Conservation (phyloP, 2,797 vertebrate genomes). For the Luscinia luscinia region DNA sequence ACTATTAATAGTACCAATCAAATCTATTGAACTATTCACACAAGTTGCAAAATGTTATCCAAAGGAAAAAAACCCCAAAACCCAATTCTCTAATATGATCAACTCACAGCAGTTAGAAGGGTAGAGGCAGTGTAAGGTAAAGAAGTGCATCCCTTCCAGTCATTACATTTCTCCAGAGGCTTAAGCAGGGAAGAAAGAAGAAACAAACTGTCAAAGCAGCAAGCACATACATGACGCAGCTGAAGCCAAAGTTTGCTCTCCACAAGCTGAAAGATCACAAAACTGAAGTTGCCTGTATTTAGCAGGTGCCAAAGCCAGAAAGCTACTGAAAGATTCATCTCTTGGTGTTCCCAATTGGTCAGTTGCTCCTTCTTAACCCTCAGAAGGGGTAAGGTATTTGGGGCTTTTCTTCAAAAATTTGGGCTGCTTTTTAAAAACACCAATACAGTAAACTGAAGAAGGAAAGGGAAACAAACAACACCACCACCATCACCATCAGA, state of each 20-base stretch:
- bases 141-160: not conserved
- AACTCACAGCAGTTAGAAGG: constrained; percentile 52
- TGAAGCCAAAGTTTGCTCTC: not conserved
- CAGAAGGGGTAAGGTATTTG: not conserved
- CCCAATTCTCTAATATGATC: not conserved
- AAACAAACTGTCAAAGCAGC: constrained; percentile 32
- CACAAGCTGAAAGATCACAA: not conserved
- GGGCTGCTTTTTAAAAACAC: not conserved
- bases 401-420: not conserved
- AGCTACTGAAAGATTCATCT: not conserved
- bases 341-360: not conserved
- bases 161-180: constrained; percentile 37
- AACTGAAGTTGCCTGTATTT: not conserved
- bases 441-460: not conserved
- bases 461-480: not conserved
- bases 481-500: not conserved
- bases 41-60: not conserved
- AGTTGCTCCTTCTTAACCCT: not conserved
- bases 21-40: not conserved
- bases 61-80: not conserved
- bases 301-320: not conserved
- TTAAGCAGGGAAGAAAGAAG: constrained; percentile 52
- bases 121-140: not conserved
- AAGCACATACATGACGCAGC: not conserved
- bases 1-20: not conserved